Base-by-base conservation (phyloP, 2,113 vertebrate species). In the Cephalopterus ornatus region DNA sequence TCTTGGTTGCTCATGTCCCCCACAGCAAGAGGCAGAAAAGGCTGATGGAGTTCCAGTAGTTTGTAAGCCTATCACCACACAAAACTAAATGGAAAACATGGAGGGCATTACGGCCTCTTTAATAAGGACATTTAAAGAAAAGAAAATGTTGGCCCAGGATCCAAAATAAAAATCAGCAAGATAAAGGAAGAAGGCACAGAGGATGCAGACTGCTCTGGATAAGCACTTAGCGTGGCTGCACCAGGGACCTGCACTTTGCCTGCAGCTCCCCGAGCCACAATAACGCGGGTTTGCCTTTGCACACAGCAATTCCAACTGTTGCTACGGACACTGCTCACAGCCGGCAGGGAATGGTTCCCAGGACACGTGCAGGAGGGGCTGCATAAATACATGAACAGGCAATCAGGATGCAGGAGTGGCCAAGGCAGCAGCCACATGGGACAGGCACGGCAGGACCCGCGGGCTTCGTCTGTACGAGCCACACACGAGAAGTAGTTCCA, bases 251-350 rank as follows among this genome's bases (percentile, higher is more conserved):
- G 4, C 20, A 6, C 37, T 63, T 70, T 50, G 47, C 32, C 14
- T 47, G 74, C 63, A 1, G 2, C 37, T n/a, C 8, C 49, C 71
- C 18, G 68, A 70, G 30, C 21, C 70, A 59, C 81, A 76, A 26
- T 1, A 24, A 22, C 41, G n/a, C 6, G 7, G 1, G 11, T 91
- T 5, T 88, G 74, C 70, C n/a, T 91, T 24, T 88, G 9, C 80
- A 41, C 70, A 56, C 4, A 81, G 74, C 73, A 77, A 39, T 53
- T 72, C 91, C 91, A 87, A 63, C 73, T 78, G 93, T 63, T 93
- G 89, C 94, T 84, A 58, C 39, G 18, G 86, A 9, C 91, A 86
- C 89, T 21, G 84, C 73, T 78, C 61, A 58, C 61, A 44, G 3
- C n/a, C 85, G 27, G 50, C 46, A 70, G 75, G 75, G 79, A 85